These are phyloP conservation scores for Schizothorax lantsangensis DNA, from an alignment of 2,797 vertebrate genomes.

Conservation along the genomic window DNA sequence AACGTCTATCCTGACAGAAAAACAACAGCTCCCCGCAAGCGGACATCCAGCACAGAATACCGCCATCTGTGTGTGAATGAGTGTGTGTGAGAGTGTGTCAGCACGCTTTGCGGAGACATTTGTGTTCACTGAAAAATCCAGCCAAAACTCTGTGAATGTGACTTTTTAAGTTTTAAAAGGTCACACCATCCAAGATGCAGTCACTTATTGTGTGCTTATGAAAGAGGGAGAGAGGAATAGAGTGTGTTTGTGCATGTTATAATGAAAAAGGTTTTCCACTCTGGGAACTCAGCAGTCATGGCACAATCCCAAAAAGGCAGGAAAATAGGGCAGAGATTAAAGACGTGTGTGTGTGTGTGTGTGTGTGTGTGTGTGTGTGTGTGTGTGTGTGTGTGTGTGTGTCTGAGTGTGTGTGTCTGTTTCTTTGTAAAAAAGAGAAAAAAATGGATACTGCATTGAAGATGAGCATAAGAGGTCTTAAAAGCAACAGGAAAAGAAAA, in stretches of 20 bases:
- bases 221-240: slow-evolving; percentile 28
- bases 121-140: slow-evolving; percentile 68
- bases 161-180: slow-evolving; percentile 47
- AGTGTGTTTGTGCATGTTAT: slow-evolving; percentile 55
- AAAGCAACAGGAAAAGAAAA: slow-evolving; percentile 49
- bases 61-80: slow-evolving; percentile 61
- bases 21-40: slow-evolving; percentile 55
- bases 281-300: slow-evolving; percentile 72
- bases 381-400: slow-evolving; percentile 49
- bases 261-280: slow-evolving; percentile 70
- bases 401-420: too few relatives aligned
- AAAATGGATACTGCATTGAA: slow-evolving; percentile 62
- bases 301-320: slow-evolving; percentile 71
- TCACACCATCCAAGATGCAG: slow-evolving; percentile 41
- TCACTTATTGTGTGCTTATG: slow-evolving; percentile 41
- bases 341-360: slow-evolving; percentile 59
- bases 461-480: slow-evolving; percentile 69
- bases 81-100: slow-evolving; percentile 16
- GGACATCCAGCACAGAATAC: slow-evolving; percentile 56
- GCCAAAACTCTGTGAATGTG: slow-evolving; percentile 51
- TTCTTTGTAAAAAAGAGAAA: slow-evolving; percentile 60
- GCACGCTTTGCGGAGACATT: slow-evolving; percentile 17
- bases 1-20: slow-evolving; percentile 46
- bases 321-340: slow-evolving; percentile 80
- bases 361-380: slow-evolving; percentile 63